Conservation (phyloP, 1,140 invertebrate genomes). For the Ptiloglossa arizonensis region DNA sequence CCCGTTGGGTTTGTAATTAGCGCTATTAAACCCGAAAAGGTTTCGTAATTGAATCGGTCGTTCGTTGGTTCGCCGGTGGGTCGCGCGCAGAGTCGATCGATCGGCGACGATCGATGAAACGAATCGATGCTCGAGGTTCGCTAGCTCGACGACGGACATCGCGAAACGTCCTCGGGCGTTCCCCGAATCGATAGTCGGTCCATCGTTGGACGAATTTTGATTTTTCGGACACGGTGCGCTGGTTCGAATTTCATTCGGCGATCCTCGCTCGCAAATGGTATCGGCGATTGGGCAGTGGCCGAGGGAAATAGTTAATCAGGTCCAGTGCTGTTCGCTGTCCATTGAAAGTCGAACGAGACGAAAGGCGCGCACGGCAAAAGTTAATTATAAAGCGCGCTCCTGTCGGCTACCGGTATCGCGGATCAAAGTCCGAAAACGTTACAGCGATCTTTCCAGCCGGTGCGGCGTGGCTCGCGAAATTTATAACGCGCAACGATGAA, state of each 20-base stretch:
- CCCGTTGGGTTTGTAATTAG: slow-evolving; percentile 39
- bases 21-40: slow-evolving; percentile 31
- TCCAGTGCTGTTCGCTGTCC: not conserved
- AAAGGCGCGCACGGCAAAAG: slow-evolving; percentile 21
- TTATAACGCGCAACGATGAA: slow-evolving; percentile 14
- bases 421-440: slow-evolving; percentile 36
- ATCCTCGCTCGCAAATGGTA: not conserved
- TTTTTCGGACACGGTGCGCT: no score
- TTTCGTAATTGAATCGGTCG: slow-evolving; percentile 40
- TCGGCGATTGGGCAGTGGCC: not conserved
- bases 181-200: no score
- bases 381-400: slow-evolving; percentile 40
- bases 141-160: not conserved
- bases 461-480: slow-evolving; percentile 18
- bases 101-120: not conserved
- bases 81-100: not conserved
- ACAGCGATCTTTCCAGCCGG: not conserved
- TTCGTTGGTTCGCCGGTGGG: slow-evolving; percentile 2
- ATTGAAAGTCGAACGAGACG: slow-evolving; percentile 1
- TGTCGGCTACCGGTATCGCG: slow-evolving; percentile 11
- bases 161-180: not conserved
- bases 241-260: not conserved
- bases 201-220: no score
- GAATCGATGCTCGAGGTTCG: not conserved
- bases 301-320: slow-evolving; percentile 18